Evolutionary conservation across 35 echinoderm and acorn worm genomes (phyloP), one percentile per base, ranked within the genome.

Genomic region (Strongylocentrotus purpuratus): DNA sequence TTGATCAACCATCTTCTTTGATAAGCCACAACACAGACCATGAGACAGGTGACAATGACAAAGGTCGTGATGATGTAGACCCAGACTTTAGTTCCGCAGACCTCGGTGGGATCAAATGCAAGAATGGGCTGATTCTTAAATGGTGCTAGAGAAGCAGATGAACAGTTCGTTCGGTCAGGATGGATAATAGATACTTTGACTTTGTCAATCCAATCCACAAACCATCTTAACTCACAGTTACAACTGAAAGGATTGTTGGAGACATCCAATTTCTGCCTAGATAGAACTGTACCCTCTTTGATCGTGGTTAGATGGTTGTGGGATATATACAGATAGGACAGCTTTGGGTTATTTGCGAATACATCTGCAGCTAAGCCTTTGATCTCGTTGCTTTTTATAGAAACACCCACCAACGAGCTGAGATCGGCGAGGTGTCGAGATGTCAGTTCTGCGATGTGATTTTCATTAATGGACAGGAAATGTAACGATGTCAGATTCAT

Each of bases 241-340:
- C 91, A 93, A 28, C 10, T 93, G 13, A 93, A 93, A 31, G 91
- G 91, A 93, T 93, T 93, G 48, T 93, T 47, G 10, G 91, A 93
- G 13, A 93, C 46, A 32, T 93, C 91, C 13, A 93, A 22, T 8
- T 13, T 31, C 48, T 50, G 9, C 31, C 11, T 31, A n/a, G 91
- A 47, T 17, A 93, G 91, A 28, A 93, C 48, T 50, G 91, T 93
- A 46, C 91, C 91, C 13, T 58, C 91, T 48, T 58, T 5, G 46
- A 93, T 58, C 6, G 46, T 32, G 31, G 46, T 93, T 48, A 93
- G n/a, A 20, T 33, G 33, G n/a, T 93, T 93, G n/a, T 50, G 45
- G 11, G 91, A 93, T 32, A 93, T 47, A 46, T 93, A 93, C 45
- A 93, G n/a, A 93, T 58, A 47, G n/a, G 45, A 58, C 9, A 93